phyloP scores from a whole-genome alignment of 2,888 invertebrate genomes.

The Clunio marinus region DNA sequence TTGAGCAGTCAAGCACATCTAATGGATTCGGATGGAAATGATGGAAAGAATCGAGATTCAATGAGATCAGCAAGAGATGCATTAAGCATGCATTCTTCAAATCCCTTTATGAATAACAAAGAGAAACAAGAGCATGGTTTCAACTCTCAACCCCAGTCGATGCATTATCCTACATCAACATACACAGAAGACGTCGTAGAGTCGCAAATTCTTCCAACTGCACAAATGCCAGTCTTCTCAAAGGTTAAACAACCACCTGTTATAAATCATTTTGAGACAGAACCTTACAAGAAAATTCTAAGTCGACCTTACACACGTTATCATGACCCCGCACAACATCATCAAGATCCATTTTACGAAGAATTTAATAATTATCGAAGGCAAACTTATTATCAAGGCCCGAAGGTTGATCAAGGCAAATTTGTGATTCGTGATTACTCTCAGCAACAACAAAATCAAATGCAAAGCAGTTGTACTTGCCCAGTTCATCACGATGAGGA shows the following conservation, averaged over 20 bases:
- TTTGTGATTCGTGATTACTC: conserved; percentile 40
- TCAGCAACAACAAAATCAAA: background rate
- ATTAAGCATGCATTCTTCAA: background rate
- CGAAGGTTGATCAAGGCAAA: conserved; percentile 25
- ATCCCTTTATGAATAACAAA: conserved; percentile 3
- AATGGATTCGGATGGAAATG: conserved; percentile 13
- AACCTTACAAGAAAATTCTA: conserved; percentile 37
- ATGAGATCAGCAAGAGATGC: background rate
- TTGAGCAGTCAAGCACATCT: conserved; percentile 23
- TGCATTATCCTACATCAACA: background rate
- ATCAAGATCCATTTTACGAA: conserved; percentile 28
- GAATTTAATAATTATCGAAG: conserved; percentile 19
- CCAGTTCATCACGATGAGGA: background rate
- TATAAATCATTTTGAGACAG: conserved; percentile 30
- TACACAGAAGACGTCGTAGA: conserved; percentile 41
- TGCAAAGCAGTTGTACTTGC: background rate
- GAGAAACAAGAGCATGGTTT: background rate
- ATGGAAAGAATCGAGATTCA: conserved; percentile 8
- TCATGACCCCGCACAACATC: conserved; percentile 12
- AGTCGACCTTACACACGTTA: background rate
- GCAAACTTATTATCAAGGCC: conserved; percentile 29
- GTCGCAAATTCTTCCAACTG: conserved; percentile 40
- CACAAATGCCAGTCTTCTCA: conserved; percentile 41
- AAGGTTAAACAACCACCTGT: conserved; percentile 27
- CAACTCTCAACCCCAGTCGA: background rate